A percentile compares a stretch with the other conserved stretches of the same genome.
Evolutionary conservation across 2,113 vertebrate genomes (phyloP).

Genomic region (Agapornis roseicollis): DNA sequence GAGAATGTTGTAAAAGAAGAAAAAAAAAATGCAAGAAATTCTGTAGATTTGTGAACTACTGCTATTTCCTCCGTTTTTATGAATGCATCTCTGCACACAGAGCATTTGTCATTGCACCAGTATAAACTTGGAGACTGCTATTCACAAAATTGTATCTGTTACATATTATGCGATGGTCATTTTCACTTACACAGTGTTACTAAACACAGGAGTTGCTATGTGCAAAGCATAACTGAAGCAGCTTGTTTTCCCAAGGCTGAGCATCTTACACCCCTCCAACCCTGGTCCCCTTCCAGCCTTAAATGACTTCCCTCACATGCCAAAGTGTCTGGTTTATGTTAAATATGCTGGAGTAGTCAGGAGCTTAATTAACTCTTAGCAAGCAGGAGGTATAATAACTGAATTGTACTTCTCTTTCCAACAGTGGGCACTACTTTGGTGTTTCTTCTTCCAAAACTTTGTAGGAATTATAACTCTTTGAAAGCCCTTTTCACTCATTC

Average conservation of each 20-base stretch:
- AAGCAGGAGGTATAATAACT: background rate
- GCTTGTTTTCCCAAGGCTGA: background rate
- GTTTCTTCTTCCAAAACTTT: background rate
- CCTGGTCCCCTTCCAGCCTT: background rate
- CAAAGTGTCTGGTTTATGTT: background rate
- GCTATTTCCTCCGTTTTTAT: background rate
- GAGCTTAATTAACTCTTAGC: background rate
- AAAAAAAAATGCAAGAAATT: background rate
- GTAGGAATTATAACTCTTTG: background rate
- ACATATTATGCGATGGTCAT: fast-evolving
- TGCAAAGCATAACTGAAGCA: background rate
- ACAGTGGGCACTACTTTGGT: background rate
- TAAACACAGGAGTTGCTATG: background rate
- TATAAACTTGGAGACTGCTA: background rate
- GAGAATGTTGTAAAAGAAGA: background rate
- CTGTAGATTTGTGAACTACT: background rate
- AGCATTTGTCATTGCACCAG: background rate
- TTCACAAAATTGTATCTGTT: background rate
- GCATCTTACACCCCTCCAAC: background rate
- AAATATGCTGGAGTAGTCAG: background rate
- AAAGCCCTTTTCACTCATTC: background rate
- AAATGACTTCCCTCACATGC: background rate
- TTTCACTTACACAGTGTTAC: background rate
- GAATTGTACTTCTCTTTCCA: background rate
- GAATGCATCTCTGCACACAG: background rate